These are phyloP conservation scores for Streblospio benedicti DNA, from an alignment of 1,140 invertebrate species.

Conservation along the genomic window DNA sequence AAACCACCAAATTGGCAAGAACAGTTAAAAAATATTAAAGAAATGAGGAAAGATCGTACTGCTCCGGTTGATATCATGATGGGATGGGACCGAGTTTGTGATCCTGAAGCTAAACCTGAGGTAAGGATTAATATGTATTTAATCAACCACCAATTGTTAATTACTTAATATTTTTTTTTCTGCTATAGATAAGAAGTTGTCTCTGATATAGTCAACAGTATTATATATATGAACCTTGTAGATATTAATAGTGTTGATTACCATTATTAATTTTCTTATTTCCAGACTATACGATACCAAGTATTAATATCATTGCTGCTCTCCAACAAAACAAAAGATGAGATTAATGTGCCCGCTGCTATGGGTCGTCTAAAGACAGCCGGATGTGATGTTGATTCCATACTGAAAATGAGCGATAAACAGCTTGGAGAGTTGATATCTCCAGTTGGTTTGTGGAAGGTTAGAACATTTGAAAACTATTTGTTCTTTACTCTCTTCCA, in stretches of 20 bases:
- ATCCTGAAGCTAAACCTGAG: constrained; percentile 56
- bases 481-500: no score
- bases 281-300: no score
- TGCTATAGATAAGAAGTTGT: no score
- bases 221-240: no score
- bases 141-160: no score
- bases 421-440: constrained; percentile 75
- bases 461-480: no score
- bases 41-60: constrained; percentile 68
- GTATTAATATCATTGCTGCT: constrained; percentile 86
- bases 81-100: constrained; percentile 79
- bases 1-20: constrained; percentile 65
- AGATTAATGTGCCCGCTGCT: constrained; percentile 82
- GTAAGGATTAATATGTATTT: constrained; percentile 48
- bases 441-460: constrained; percentile 92
- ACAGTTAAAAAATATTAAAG: constrained; percentile 68
- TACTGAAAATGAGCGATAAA: constrained; percentile 62
- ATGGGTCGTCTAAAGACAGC: constrained; percentile 68
- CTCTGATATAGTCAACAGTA: no score
- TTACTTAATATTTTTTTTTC: no score
- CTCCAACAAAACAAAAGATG: constrained; percentile 95
- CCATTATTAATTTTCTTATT: no score
- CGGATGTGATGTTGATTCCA: constrained; percentile 68
- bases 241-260: no score
- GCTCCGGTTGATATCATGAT: constrained; percentile 91